phyloP scores from a whole-genome alignment of 2,797 vertebrate genomes.

The Chloroceryle amazona region DNA sequence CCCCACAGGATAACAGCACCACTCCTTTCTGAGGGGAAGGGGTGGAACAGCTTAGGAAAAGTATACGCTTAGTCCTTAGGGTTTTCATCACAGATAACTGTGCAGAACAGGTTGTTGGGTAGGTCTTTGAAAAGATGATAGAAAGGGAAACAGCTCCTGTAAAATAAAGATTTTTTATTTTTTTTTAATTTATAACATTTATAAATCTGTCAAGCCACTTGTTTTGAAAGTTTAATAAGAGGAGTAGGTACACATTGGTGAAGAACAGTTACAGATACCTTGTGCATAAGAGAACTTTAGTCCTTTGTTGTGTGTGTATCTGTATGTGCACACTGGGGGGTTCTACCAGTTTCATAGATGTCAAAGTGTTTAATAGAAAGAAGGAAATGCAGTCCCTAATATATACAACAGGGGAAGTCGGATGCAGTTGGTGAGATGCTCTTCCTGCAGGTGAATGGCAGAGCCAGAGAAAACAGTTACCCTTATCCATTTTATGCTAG shows the following conservation, averaged over 20 bases:
- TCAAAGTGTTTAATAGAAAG: background rate
- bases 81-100: background rate
- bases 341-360: background rate
- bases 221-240: background rate
- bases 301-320: rapidly evolving
- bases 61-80: background rate
- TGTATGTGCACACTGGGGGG: background rate
- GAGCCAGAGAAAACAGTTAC: background rate
- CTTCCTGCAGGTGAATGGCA: background rate
- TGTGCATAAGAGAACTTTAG: background rate
- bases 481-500: background rate
- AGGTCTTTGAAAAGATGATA: background rate
- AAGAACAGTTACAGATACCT: background rate
- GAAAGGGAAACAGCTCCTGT: background rate
- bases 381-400: background rate
- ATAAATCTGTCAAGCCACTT: background rate
- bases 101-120: background rate
- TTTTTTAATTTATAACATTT: background rate
- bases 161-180: background rate
- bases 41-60: background rate
- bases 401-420: background rate
- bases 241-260: background rate
- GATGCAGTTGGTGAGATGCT: background rate
- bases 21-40: background rate
- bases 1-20: background rate